These are phyloP conservation scores for Stomatorhinus walkeri DNA, from an alignment of 2,797 vertebrate species.

Conservation along the genomic window DNA sequence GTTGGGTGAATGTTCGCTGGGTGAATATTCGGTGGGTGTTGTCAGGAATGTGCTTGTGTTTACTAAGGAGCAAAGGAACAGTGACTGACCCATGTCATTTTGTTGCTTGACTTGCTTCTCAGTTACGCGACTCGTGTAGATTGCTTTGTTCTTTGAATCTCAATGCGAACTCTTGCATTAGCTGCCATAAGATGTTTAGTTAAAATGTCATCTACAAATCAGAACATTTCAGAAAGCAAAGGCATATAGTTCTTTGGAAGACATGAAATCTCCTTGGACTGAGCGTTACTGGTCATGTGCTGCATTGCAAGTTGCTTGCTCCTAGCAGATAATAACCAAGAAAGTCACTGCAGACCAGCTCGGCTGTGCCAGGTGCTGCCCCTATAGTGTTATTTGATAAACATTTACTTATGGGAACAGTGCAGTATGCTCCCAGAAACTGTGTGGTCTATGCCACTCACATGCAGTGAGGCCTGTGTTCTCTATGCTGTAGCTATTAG, in stretches of 20 bases:
- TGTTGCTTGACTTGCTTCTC: not conserved
- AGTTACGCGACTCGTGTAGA: not conserved
- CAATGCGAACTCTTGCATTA: not conserved
- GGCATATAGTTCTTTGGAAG: not conserved
- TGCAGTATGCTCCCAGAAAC: not conserved
- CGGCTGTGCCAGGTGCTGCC: too few relatives aligned
- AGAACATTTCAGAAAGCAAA: not conserved
- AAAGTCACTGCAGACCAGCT: not conserved
- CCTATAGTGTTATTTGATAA: not conserved
- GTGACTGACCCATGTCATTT: not conserved
- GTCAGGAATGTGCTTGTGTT: not conserved
- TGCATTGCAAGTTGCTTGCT: not conserved
- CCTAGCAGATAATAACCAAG: not conserved
- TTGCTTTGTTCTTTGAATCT: not conserved
- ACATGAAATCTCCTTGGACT: not conserved
- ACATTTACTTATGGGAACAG: not conserved
- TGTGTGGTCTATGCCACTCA: not conserved
- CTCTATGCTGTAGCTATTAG: not conserved
- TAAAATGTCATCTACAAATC: not conserved
- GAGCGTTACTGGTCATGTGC: not conserved
- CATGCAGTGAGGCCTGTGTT: too few relatives aligned
- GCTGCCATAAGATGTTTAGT: not conserved
- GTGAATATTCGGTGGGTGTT: not conserved
- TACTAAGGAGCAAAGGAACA: not conserved
- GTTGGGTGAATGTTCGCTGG: not conserved